Conservation (phyloP, 1,140 invertebrate genomes). For the Drosophila azteca region DNA sequence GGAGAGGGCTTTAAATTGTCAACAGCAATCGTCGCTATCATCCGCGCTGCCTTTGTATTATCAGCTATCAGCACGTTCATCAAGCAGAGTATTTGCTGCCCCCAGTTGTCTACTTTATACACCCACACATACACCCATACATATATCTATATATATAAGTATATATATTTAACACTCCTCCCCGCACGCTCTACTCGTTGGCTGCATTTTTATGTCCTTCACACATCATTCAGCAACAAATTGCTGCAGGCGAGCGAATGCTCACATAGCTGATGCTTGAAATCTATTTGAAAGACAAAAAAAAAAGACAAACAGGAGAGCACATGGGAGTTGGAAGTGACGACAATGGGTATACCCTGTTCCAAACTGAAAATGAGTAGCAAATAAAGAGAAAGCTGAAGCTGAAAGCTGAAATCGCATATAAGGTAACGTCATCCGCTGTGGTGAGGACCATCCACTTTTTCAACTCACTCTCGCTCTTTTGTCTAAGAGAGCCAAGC, state of each 20-base stretch:
- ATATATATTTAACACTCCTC: neutral
- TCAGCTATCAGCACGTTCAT: constrained; percentile 65
- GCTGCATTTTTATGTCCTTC: constrained; percentile 74
- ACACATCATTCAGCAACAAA: constrained; percentile 81
- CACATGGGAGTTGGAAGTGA: too few species aligned
- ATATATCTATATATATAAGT: neutral
- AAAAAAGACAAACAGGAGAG: constrained; percentile 12
- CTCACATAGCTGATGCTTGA: constrained; percentile 67
- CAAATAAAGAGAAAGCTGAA: too few species aligned
- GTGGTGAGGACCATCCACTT: too few species aligned
- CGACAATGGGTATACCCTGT: too few species aligned
- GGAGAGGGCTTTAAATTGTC: constrained; percentile 41
- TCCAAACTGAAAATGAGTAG: too few species aligned
- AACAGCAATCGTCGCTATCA: constrained; percentile 6
- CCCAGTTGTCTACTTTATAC: constrained; percentile 62
- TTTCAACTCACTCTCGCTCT: too few species aligned
- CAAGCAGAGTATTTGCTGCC: constrained; percentile 47
- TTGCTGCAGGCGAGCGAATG: constrained; percentile 66
- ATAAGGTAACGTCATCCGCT: too few species aligned
- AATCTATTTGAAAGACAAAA: constrained; percentile 72
- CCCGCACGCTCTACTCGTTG: constrained; percentile 22
- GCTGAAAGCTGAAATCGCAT: too few species aligned
- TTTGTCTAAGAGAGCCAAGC: too few species aligned
- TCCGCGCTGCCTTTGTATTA: constrained; percentile 32
- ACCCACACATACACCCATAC: neutral